phyloP scores from a whole-genome alignment of 2,888 invertebrate species.

The Augiades crinisus region DNA sequence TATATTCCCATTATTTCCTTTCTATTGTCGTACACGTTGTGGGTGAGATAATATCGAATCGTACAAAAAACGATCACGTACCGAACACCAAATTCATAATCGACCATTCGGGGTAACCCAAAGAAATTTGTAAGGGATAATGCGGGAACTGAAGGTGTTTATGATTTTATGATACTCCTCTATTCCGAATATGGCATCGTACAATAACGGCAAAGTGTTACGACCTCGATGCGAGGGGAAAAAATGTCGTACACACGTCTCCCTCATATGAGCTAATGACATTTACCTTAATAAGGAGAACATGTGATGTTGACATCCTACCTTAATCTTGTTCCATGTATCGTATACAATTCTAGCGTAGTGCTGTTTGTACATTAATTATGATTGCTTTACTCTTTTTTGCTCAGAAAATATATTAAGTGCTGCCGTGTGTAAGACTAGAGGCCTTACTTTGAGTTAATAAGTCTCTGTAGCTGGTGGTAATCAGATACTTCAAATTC shows the following conservation, averaged over 20 bases:
- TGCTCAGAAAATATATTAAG: no score
- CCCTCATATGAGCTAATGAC: conserved; percentile 51
- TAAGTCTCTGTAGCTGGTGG: no score
- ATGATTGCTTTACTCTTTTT: no score
- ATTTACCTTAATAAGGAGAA: conserved; percentile 51
- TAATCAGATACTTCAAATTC: no score
- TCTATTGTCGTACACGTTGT: conserved; percentile 14
- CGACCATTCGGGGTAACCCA: conserved; percentile 47
- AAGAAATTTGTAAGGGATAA: conserved; percentile 59
- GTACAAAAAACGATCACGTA: conserved; percentile 49
- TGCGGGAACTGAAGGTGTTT: conserved; percentile 59
- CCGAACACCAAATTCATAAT: conserved; percentile 59
- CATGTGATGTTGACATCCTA: conserved; percentile 32
- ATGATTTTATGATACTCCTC: conserved; percentile 67
- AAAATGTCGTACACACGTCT: conserved; percentile 55
- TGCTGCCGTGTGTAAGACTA: no score
- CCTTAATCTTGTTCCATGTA: conserved; percentile 3
- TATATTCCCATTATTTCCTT: conserved; percentile 10
- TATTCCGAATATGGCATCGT: conserved; percentile 61
- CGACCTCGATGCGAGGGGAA: conserved; percentile 46
- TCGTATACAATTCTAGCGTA: neutral
- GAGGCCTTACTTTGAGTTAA: no score
- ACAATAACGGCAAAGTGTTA: conserved; percentile 70
- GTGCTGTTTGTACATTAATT: neutral
- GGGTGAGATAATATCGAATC: conserved; percentile 39